Conservation (phyloP, 2,113 vertebrate species). For the Pachycephala philippinensis region DNA sequence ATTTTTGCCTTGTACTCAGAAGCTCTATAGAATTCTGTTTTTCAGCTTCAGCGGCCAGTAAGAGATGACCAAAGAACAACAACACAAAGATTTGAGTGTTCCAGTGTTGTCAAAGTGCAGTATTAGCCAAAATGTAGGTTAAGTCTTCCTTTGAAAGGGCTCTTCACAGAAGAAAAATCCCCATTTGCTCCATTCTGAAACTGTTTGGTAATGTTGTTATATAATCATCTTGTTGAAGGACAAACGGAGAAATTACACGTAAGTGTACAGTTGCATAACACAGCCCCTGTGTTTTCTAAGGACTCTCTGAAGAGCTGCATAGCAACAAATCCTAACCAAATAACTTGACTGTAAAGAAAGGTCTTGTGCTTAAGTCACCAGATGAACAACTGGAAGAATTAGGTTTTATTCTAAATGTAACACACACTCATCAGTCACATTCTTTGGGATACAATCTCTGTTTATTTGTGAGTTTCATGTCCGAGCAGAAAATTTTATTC, state of each 20-base stretch:
- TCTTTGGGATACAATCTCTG: not conserved
- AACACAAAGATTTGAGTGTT: not conserved
- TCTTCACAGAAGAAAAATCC: not conserved
- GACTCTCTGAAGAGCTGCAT: not conserved
- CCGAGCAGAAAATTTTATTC: not conserved
- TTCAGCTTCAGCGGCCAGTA: not conserved
- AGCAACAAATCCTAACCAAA: not conserved
- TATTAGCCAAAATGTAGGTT: not conserved
- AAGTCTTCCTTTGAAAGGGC: not conserved
- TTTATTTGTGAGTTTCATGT: not conserved
- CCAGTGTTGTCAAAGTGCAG: not conserved
- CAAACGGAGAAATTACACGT: not conserved
- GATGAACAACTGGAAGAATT: not conserved
- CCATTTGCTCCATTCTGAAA: not conserved
- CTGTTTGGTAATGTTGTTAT: not conserved
- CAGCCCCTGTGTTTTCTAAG: not conserved
- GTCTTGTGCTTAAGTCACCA: not conserved
- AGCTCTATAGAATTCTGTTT: not conserved
- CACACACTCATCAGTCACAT: not conserved
- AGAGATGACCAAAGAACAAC: not conserved
- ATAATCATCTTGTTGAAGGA: conserved; percentile 12
- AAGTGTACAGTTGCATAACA: conserved; percentile 5
- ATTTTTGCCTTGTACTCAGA: not conserved
- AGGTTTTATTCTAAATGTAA: not conserved
- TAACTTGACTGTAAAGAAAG: not conserved